These are phyloP conservation scores for Abrostola triplasia DNA, from an alignment of 2,888 invertebrate species.

Conservation along the genomic window DNA sequence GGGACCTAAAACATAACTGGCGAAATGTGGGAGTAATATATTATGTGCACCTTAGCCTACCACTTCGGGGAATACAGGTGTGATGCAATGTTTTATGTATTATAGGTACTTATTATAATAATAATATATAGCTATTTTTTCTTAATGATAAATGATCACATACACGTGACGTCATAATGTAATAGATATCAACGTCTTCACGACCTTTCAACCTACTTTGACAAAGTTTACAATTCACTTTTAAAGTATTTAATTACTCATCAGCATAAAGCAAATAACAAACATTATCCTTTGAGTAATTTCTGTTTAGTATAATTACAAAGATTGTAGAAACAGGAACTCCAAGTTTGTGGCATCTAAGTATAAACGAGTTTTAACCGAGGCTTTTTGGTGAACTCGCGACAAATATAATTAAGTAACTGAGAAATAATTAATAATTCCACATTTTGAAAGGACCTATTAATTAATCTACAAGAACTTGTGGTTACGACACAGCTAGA, in stretches of 20 bases:
- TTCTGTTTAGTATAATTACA: conserved; percentile 47
- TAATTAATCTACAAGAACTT: conserved; percentile 54
- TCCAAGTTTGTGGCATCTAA: conserved; percentile 43
- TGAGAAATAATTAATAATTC: conserved; percentile 51
- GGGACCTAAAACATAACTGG: too few species aligned
- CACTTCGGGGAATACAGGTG: too few species aligned
- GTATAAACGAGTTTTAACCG: conserved; percentile 48
- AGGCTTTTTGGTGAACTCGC: conserved; percentile 51
- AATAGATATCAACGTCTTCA: background rate
- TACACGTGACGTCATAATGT: background rate
- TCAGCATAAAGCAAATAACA: conserved; percentile 28
- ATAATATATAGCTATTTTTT: too few species aligned
- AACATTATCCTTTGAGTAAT: conserved; percentile 27
- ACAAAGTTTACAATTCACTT: conserved; percentile 7
- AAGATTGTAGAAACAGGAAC: conserved; percentile 45
- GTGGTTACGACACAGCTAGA: conserved; percentile 26
- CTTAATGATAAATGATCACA: too few species aligned
- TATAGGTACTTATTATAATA: too few species aligned
- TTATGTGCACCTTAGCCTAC: too few species aligned
- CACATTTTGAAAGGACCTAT: conserved; percentile 42
- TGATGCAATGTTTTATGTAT: too few species aligned
- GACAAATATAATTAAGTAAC: conserved; percentile 59
- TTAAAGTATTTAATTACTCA: conserved; percentile 18
- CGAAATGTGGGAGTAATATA: too few species aligned
- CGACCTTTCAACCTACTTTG: background rate